Evolutionary conservation across 2,888 invertebrate species (phyloP), one percentile per base, ranked within the genome.

Genomic region (Watsonalla binaria): DNA sequence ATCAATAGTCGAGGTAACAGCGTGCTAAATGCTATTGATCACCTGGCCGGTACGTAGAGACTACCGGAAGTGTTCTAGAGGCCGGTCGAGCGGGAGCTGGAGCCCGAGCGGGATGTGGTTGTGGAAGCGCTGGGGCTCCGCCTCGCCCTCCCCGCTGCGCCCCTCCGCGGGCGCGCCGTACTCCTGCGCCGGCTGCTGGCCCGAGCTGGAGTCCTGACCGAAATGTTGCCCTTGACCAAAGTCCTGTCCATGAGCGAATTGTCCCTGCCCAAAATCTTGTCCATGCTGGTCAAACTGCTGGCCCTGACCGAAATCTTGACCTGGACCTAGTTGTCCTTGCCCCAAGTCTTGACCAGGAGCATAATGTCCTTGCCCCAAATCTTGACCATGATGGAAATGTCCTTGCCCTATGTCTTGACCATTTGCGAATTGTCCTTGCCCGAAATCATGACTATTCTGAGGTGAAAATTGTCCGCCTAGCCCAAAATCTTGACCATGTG

Each of bases 91-190:
- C 5, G 90, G 90, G n/a, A 80, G 84, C 70, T 90, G 89, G 37
- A 89, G 76, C 6, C 82, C 84, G 13, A 87, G 72, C 0, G 91
- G 90, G 57, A 91, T 89, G 69, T 90, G 91, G 62, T 90, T 89
- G 62, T 85, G 86, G 64, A 69, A 91, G 50, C 74, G 71, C 59
- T 83, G 82, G 24, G 67, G 57, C 14, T 72, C 66, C 0, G 62
- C 67, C 39, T 66, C 74, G 11, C 68, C 74, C 49, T 83, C 83
- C 5, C 76, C 72, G 49, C 86, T 86, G 13, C 90, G 80, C 0
- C 88, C 88, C 51, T 88, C 89, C n/a, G 80, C 76, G n/a, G 86
- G 84, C 6, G 69, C 64, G 4, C 87, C 87, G 53, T 88, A 87
- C 55, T 85, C 83, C 13, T 75, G 65, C 52, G 70, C 65, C 5